Evolutionary conservation across 2,888 invertebrate genomes (phyloP).

Genomic region (Cheilosia scutellata): DNA sequence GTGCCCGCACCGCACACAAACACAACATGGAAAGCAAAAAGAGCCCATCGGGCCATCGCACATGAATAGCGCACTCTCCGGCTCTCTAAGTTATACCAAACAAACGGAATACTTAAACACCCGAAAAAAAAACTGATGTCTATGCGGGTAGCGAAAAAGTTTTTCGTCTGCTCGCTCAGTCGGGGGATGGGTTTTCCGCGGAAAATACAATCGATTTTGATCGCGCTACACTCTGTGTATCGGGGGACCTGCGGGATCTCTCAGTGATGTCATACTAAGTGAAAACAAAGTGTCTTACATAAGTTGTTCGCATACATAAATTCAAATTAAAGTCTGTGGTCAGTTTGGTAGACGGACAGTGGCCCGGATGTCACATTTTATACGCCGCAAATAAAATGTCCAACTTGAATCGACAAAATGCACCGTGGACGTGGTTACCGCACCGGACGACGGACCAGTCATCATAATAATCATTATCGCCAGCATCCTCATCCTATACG

Average conservation of each 20-base stretch:
- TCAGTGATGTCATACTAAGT: conserved; percentile 70
- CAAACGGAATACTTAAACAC: conserved; percentile 45
- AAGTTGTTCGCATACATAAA: conserved; percentile 57
- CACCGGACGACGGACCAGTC: conserved; percentile 58
- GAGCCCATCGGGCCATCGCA: conserved; percentile 1
- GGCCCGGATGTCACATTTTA: conserved; percentile 62
- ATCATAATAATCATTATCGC: conserved; percentile 18
- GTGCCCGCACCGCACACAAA: conserved; percentile 40
- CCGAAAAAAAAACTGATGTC: conserved; percentile 10
- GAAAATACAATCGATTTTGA: conserved; percentile 55
- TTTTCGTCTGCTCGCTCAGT: conserved; percentile 67
- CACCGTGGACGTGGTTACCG: conserved; percentile 67
- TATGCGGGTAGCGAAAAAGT: conserved; percentile 53
- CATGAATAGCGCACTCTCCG: conserved; percentile 47
- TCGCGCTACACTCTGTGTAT: conserved; percentile 29
- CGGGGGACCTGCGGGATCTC: conserved; percentile 16
- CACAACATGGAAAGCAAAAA: not conserved
- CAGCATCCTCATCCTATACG: conserved; percentile 66
- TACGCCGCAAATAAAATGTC: conserved; percentile 50
- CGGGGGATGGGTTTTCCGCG: conserved; percentile 69
- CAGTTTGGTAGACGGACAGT: conserved; percentile 37
- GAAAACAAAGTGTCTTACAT: conserved; percentile 63
- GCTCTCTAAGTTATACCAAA: conserved; percentile 58
- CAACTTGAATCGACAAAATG: conserved; percentile 49
- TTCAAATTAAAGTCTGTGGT: conserved; percentile 32